Base-by-base conservation (phyloP, 1,140 invertebrate genomes). In the Eciton burchellii region DNA sequence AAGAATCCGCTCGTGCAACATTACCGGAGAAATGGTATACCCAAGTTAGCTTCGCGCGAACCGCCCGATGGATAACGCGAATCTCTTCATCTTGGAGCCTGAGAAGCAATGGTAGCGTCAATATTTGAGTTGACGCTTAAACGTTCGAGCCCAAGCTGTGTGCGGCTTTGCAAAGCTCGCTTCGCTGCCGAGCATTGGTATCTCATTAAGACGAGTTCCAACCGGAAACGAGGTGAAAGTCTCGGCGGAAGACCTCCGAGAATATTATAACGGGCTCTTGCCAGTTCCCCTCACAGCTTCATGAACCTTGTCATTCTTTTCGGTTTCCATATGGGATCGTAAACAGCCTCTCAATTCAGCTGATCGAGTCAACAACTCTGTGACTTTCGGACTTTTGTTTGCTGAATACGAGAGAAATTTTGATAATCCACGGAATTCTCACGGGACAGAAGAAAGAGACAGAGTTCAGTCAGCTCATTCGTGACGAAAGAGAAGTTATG, bases 51-150 rank as follows among this genome's bases (percentile, higher is more conserved):
- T 79, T 16, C 41, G 43, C 3, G 35, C 21, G 21, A 26, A 54
- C 45, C 52, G 26, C 49, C 8, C 49, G 49, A 35, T 57, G 41
- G 16, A 56, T 77, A 66, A 54, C 11, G 35, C 0, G 26, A 35
- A 9, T 43, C 47, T 56, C 11, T 35, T 6, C 35, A 6, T 35
- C 12, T 29, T 0, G 41, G 45, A 26, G 63, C 12, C 65, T 70
- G 29, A 79, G 68, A 79, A 63, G 56, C 24, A 21, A 35, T 68
- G 21, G 8, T 68, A 49, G 19, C 24, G 65, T 68, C 63, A 79
- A 79, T 79, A 79, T 79, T 79, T 79, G 74, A 79, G 49, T 68
- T 79, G 74, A 56, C 35, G 74, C 74, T 79, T 57, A 70, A 68
- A 70, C 29, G 62, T 77, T 54, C 62, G 35, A 14, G 49, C 62